These are phyloP conservation scores for Cyprinus carpio DNA, from an alignment of 2,113 vertebrate species.

Conservation along the genomic window DNA sequence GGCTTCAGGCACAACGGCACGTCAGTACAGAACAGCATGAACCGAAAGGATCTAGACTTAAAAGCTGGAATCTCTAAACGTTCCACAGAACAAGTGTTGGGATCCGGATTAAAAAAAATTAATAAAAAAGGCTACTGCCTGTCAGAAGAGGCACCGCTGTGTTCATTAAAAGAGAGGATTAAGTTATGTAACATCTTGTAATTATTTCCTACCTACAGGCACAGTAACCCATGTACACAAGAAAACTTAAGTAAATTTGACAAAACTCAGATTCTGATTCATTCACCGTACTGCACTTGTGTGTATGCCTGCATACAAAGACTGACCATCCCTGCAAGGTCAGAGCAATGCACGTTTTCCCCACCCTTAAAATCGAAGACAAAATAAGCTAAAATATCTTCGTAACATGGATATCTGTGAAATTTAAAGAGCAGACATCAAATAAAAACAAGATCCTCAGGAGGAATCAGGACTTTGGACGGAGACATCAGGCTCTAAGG, in stretches of 20 bases:
- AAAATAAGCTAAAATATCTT: background rate
- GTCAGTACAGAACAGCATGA: background rate
- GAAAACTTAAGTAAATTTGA: background rate
- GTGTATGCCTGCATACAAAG: background rate
- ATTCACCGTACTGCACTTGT: background rate
- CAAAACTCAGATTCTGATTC: background rate
- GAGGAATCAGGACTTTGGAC: background rate
- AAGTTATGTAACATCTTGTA: background rate
- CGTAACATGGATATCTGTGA: background rate
- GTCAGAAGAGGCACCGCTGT: background rate
- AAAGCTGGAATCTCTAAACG: background rate
- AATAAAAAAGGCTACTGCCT: background rate
- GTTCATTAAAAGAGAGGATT: background rate
- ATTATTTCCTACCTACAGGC: constrained; percentile 3
- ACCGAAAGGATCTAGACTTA: constrained; percentile 1
- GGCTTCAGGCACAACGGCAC: background rate
- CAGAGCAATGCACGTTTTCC: background rate
- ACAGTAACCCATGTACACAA: constrained; percentile 9
- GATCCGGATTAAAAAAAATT: background rate
- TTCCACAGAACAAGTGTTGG: background rate
- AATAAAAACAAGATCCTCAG: background rate
- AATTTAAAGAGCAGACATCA: background rate
- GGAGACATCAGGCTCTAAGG: background rate
- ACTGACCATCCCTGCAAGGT: background rate
- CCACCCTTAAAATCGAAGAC: background rate